phyloP scores from a whole-genome alignment of 1,140 invertebrate species.

The Nasonia giraulti region DNA sequence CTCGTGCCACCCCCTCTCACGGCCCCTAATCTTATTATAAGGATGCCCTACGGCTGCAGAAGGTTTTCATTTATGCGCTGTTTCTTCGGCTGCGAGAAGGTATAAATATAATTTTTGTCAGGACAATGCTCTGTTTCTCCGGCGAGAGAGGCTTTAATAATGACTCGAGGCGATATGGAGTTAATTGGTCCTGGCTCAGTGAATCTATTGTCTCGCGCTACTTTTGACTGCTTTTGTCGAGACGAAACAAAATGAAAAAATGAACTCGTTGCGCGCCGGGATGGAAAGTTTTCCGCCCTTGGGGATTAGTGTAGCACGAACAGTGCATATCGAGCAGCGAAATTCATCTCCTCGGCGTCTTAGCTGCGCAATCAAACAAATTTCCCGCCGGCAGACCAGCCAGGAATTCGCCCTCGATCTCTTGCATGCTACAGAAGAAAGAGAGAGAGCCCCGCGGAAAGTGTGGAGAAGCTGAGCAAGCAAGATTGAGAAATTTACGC shows the following conservation, averaged over 20 bases:
- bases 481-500: constrained; percentile 40
- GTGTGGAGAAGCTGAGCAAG: constrained; percentile 31
- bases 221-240: not conserved
- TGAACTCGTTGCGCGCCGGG: too few species aligned
- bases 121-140: not conserved
- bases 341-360: not conserved
- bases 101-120: not conserved
- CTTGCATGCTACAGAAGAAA: not conserved
- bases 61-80: constrained; percentile 23
- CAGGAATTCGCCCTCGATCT: not conserved
- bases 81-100: not conserved
- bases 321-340: not conserved
- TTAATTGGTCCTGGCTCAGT: not conserved
- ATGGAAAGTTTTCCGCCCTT: too few species aligned
- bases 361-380: constrained; percentile 10
- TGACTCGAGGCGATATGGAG: not conserved
- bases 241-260: not conserved
- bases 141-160: not conserved
- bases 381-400: not conserved
- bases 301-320: too few species aligned
- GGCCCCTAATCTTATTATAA: constrained; percentile 28
- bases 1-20: not conserved
- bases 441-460: not conserved
- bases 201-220: not conserved
- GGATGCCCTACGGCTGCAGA: constrained; percentile 36